These are phyloP conservation scores for Stratiomys singularior DNA, from an alignment of 2,888 invertebrate species.

Conservation along the genomic window DNA sequence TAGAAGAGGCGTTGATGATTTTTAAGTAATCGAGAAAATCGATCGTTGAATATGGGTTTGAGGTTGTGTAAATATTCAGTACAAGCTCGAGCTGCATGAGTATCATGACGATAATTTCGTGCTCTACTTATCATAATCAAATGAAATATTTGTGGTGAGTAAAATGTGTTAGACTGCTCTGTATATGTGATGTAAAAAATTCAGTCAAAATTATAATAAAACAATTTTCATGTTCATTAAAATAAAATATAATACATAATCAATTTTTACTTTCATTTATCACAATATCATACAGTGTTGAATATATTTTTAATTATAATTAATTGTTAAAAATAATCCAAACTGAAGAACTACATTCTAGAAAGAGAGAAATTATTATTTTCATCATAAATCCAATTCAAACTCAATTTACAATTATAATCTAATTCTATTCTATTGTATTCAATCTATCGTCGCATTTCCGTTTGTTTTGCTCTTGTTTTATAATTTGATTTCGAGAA, in stretches of 20 bases:
- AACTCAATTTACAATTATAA: neutral
- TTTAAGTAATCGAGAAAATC: too few relatives aligned
- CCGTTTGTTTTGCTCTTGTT: neutral
- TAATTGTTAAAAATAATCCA: neutral
- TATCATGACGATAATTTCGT: too few relatives aligned
- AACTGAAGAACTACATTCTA: neutral
- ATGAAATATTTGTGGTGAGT: too few relatives aligned
- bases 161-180: too few relatives aligned
- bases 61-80: too few relatives aligned
- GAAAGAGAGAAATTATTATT: neutral
- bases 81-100: too few relatives aligned
- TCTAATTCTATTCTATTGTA: too few relatives aligned
- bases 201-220: conserved; percentile 9
- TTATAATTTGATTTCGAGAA: neutral
- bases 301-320: neutral
- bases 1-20: too few relatives aligned
- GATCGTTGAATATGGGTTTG: too few relatives aligned
- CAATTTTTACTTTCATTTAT: conserved; percentile 13
- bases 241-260: conserved; percentile 17
- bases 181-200: too few relatives aligned
- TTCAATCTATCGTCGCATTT: too few relatives aligned
- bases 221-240: neutral
- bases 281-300: conserved; percentile 32
- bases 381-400: neutral
- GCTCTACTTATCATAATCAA: too few relatives aligned